phyloP scores from a whole-genome alignment of 2,113 vertebrate genomes.

The Pomatostomus ruficeps region DNA sequence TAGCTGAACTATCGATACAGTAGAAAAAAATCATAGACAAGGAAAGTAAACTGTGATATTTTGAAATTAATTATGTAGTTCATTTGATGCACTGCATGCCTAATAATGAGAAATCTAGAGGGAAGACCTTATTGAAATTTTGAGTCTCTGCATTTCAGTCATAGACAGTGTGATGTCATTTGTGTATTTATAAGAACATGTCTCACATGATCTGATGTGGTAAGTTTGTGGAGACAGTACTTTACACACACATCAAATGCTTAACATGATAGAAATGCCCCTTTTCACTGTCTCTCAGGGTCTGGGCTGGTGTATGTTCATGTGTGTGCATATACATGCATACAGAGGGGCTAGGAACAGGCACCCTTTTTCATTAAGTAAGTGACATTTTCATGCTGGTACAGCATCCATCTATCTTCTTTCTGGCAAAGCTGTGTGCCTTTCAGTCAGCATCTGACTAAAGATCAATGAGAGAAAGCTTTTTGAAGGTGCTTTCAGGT shows the following conservation, averaged over 20 bases:
- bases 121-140: not conserved
- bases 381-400: constrained; percentile 72
- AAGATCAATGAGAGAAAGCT: constrained; percentile 83
- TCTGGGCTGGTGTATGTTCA: not conserved
- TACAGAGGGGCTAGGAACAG: constrained; percentile 45
- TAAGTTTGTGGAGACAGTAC: not conserved
- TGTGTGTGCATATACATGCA: not conserved
- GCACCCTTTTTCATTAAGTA: constrained; percentile 72
- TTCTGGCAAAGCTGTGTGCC: constrained; percentile 73
- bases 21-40: not conserved
- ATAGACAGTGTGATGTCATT: not conserved
- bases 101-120: not conserved
- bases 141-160: not conserved
- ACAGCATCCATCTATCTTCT: constrained; percentile 79
- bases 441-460: constrained; percentile 77
- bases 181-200: not conserved
- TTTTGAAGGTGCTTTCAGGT: constrained; percentile 83
- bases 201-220: not conserved
- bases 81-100: not conserved
- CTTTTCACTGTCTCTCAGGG: not conserved
- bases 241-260: not conserved
- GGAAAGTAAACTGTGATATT: not conserved
- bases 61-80: not conserved
- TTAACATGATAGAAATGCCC: not conserved
- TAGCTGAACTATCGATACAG: not conserved